phyloP scores from a whole-genome alignment of 2,113 vertebrate species.

The Vulpes ferrilata region DNA sequence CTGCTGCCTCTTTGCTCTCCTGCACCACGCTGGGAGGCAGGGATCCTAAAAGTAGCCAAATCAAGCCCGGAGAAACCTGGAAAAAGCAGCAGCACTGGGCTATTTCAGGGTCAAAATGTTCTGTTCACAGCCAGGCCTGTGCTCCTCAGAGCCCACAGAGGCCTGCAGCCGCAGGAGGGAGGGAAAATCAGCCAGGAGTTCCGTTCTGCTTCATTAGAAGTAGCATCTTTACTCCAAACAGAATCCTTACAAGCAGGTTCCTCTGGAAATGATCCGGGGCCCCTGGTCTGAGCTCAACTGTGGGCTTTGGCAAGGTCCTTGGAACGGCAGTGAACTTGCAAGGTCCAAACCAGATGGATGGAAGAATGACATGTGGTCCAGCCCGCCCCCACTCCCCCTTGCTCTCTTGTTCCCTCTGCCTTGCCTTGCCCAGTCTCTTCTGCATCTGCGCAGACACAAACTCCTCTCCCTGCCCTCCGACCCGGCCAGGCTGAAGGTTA shows the following conservation, averaged over 20 bases:
- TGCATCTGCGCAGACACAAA: neutral
- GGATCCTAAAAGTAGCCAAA: neutral
- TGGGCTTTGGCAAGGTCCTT: neutral
- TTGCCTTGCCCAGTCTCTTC: neutral
- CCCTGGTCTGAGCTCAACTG: neutral
- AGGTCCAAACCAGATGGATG: neutral
- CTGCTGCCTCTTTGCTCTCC: neutral
- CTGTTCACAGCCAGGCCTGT: slow-evolving; percentile 55
- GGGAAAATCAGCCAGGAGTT: slow-evolving; percentile 41
- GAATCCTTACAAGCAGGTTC: slow-evolving; percentile 38
- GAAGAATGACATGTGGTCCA: accelerated
- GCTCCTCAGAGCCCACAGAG: neutral
- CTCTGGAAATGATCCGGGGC: slow-evolving; percentile 20
- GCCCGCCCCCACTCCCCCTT: neutral
- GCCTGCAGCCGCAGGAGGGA: slow-evolving; percentile 6
- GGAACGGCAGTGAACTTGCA: neutral
- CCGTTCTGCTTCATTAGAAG: slow-evolving; percentile 54
- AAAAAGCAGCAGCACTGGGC: neutral
- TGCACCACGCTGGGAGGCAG: neutral
- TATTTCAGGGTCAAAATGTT: neutral
- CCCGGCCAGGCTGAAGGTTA: neutral
- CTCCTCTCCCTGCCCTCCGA: neutral
- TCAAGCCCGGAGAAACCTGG: neutral
- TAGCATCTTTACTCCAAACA: slow-evolving; percentile 44
- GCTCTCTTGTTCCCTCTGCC: neutral